phyloP scores from a whole-genome alignment of 1,140 invertebrate genomes.

The Apis dorsata region DNA sequence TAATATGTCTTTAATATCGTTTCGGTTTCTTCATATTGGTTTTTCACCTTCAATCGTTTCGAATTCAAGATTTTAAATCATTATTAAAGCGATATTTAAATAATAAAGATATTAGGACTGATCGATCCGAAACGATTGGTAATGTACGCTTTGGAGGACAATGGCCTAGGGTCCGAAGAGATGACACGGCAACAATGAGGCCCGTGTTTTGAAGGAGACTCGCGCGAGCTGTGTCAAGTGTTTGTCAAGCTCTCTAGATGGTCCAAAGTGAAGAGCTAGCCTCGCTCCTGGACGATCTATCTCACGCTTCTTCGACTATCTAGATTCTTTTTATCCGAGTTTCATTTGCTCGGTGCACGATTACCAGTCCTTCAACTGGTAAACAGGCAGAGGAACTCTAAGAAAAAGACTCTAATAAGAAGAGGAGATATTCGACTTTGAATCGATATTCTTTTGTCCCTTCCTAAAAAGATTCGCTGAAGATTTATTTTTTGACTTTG shows the following conservation, averaged over 20 bases:
- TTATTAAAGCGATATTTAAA: neutral
- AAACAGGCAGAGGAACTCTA: neutral
- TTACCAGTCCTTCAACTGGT: constrained; percentile 1
- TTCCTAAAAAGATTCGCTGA: too few relatives aligned
- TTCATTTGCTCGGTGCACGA: constrained; percentile 27
- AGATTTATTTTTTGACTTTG: too few relatives aligned
- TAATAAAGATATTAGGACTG: neutral
- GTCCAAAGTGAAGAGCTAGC: constrained; percentile 62
- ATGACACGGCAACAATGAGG: constrained; percentile 76
- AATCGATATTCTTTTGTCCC: neutral
- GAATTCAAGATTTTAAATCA: neutral
- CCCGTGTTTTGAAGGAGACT: constrained; percentile 71
- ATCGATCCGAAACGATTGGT: constrained; percentile 49
- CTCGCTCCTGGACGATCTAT: constrained; percentile 72
- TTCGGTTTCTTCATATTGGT: too few relatives aligned
- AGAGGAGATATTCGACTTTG: neutral
- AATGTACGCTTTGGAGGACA: constrained; percentile 47
- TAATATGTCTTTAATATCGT: too few relatives aligned
- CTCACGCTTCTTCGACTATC: constrained; percentile 73
- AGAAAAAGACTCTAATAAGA: neutral
- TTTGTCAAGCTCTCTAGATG: constrained; percentile 78
- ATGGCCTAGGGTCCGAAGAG: constrained; percentile 63
- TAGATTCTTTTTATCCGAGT: constrained; percentile 13
- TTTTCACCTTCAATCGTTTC: too few relatives aligned
- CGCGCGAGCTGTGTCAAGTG: constrained; percentile 72